A percentile compares a stretch with the other conserved stretches of the same genome.
Conservation (phyloP, 23 tunicate species). For the Styela clava region DNA sequence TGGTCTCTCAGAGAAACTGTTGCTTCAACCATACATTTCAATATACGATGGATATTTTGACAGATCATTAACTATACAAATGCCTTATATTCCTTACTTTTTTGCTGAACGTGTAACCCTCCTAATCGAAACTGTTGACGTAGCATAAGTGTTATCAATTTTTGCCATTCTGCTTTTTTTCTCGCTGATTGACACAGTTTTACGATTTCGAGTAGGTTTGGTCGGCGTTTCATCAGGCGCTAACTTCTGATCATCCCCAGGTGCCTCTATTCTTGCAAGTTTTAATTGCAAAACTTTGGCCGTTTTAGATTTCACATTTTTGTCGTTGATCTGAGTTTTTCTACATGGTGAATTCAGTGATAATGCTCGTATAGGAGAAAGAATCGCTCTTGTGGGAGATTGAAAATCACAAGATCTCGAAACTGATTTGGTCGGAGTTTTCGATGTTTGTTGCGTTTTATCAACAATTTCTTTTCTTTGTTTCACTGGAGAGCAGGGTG, state of each 20-base stretch:
- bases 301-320: neutral
- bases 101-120: conserved; percentile 1
- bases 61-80: no score
- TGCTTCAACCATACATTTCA: no score
- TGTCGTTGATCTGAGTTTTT: neutral
- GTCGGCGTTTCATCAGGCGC: conserved; percentile 3
- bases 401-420: neutral
- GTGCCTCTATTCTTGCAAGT: neutral
- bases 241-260: neutral
- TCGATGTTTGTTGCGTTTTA: neutral
- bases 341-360: conserved; percentile 11
- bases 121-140: neutral
- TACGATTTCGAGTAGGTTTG: neutral
- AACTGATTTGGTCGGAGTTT: neutral
- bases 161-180: neutral
- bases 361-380: conserved; percentile 21
- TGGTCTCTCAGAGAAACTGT: no score
- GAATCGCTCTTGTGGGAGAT: conserved; percentile 19
- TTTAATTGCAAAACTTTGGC: conserved; percentile 19
- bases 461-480: conserved; percentile 17
- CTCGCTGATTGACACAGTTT: neutral
- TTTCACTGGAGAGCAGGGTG: conserved; percentile 47
- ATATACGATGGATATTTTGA: no score
- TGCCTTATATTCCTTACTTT: neutral
- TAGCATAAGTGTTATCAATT: neutral